A percentile compares a stretch with the other conserved stretches of the same genome.
These are phyloP conservation scores for Operophtera brumata DNA, from an alignment of 2,888 invertebrate species.

Conservation along the genomic window DNA sequence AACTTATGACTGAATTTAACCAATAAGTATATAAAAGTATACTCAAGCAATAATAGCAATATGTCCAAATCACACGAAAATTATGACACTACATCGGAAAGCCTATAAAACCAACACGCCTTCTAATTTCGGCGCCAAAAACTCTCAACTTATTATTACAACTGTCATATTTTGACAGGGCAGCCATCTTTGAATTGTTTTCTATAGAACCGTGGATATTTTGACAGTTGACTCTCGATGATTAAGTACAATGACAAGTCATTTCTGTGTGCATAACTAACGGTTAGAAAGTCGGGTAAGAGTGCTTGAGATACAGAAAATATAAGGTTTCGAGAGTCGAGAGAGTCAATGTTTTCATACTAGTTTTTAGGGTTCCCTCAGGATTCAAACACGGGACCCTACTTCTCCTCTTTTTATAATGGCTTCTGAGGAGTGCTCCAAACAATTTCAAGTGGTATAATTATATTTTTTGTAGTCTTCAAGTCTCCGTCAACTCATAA, in stretches of 20 bases:
- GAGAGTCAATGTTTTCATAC: constrained; percentile 5
- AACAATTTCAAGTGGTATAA: too few species aligned
- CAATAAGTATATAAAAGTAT: too few species aligned
- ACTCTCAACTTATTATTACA: constrained; percentile 9
- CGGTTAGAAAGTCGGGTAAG: constrained; percentile 16
- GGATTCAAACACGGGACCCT: too few species aligned
- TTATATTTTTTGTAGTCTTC: too few species aligned
- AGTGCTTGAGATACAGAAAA: constrained; percentile 15
- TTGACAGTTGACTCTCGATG: constrained; percentile 28
- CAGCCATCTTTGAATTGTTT: constrained; percentile 31
- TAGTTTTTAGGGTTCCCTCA: too few species aligned
- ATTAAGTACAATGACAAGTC: constrained; percentile 32
- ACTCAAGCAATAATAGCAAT: background rate
- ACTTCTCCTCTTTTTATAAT: too few species aligned
- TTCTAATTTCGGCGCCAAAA: constrained; percentile 4
- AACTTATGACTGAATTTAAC: too few species aligned
- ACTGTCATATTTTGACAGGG: constrained; percentile 21
- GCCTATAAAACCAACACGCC: too few species aligned
- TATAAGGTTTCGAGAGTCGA: constrained; percentile 2
- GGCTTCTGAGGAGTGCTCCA: too few species aligned
- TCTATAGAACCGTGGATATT: constrained; percentile 26
- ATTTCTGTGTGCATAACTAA: constrained; percentile 12
- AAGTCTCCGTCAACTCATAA: too few species aligned
- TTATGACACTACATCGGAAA: too few species aligned
- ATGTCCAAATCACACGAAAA: too few species aligned